phyloP scores from a whole-genome alignment of 1,140 invertebrate species.

The Chrysopa pallens region DNA sequence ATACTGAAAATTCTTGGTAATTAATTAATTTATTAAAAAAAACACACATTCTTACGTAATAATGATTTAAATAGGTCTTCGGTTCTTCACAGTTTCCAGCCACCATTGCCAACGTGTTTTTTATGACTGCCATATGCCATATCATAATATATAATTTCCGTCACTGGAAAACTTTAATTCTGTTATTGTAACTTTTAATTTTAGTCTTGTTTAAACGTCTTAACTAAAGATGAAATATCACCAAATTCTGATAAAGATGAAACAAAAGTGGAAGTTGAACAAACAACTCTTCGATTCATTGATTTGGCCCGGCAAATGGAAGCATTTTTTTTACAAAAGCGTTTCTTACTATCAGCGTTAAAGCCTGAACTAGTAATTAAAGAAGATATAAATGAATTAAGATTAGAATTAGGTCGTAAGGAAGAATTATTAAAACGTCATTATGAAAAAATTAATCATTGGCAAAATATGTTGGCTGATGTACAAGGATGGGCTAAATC shows the following conservation, averaged over 20 bases:
- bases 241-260: slow-evolving; percentile 64
- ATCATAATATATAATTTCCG: too few relatives aligned
- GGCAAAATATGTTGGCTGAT: slow-evolving; percentile 74
- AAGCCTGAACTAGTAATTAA: slow-evolving; percentile 83
- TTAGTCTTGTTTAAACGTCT: slow-evolving; percentile 64
- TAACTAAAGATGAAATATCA: slow-evolving; percentile 69
- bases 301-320: slow-evolving; percentile 85
- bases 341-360: slow-evolving; percentile 71
- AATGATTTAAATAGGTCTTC: too few relatives aligned
- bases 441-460: slow-evolving; percentile 75
- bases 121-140: too few relatives aligned
- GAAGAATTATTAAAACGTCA: slow-evolving; percentile 75
- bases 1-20: too few relatives aligned
- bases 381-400: slow-evolving; percentile 77
- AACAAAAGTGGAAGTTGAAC: slow-evolving; percentile 67
- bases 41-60: too few relatives aligned
- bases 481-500: slow-evolving; percentile 26
- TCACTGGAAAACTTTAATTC: too few relatives aligned
- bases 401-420: slow-evolving; percentile 65
- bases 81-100: too few relatives aligned
- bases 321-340: slow-evolving; percentile 83
- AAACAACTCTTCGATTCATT: slow-evolving; percentile 65
- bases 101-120: too few relatives aligned
- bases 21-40: too few relatives aligned
- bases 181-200: slow-evolving; percentile 21